phyloP scores from a whole-genome alignment of 2,888 invertebrate species.

The Salticus scenicus region DNA sequence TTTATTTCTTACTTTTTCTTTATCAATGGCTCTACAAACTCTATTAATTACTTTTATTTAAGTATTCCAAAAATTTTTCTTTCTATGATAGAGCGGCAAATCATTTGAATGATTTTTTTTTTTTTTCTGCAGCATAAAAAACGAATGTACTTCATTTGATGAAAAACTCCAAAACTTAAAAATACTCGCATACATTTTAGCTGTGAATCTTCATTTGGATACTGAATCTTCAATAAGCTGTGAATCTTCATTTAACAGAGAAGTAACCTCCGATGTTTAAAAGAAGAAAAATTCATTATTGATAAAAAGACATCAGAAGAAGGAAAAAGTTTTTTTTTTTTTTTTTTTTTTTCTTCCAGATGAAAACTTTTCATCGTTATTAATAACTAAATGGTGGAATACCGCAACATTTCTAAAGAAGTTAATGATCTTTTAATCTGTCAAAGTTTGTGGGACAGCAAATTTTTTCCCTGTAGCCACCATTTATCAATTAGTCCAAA shows the following conservation, averaged over 20 bases:
- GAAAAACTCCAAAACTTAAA: background rate
- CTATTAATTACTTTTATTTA: background rate
- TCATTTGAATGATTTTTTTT: background rate
- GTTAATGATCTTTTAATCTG: constrained; percentile 23
- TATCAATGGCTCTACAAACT: background rate
- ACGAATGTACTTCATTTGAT: background rate
- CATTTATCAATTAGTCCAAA: constrained; percentile 50
- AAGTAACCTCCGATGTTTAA: background rate
- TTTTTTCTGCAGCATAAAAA: background rate
- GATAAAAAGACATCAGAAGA: background rate
- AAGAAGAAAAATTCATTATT: background rate
- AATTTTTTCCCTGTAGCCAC: background rate
- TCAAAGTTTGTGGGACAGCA: background rate
- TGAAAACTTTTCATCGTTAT: background rate
- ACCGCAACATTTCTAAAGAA: background rate
- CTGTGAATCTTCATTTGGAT: background rate
- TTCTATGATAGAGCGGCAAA: background rate
- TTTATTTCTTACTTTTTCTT: background rate
- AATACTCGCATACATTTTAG: too few relatives aligned
- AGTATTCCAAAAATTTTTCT: background rate
- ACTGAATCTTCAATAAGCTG: background rate
- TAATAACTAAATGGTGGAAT: background rate
- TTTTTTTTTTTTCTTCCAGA: background rate
- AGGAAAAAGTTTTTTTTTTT: background rate
- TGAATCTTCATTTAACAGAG: background rate